Base-by-base conservation (phyloP, 92 coral and sea anemone species). In the Porites lobata region DNA sequence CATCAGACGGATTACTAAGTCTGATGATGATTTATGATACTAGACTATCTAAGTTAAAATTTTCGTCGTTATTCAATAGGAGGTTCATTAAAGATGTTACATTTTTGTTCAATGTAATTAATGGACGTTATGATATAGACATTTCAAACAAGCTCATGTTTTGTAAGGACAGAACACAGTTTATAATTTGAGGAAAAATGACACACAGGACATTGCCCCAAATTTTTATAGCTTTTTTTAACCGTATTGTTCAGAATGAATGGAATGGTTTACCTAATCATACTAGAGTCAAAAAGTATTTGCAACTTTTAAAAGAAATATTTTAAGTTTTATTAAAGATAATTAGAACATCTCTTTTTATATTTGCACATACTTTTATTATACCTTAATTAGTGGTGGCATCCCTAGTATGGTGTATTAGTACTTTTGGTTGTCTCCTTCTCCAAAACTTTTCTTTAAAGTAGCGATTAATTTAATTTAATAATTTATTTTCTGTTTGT, bases 101-200 rank as follows among this genome's bases (percentile, higher is more conserved):
- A 66, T 66, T 66, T 66, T 66, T 66, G 71, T 17, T 66, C 24
- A 66, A 66, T 66, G 71, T 18, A 66, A 66, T 69, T 69, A 22
- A 69, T 69, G 50, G 50, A 24, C 75, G 32, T 24, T 21, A 69
- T 69, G 75, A 69, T 69, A 69, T 21, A 69, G 21, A 24, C 11
- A 8, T 69, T 22, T 21, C 17, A 1, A 24, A 66, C 71, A 66
- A 66, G 71, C 71, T 66, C 71, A 15, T 15, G 19, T 66, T 66
- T 66, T 66, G 71, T 66, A 69, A 69, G 14, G 17, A 69, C 50
- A 32, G 50, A 69, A 24, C 13, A 22, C 50, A 69, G 1, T 12
- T 69, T 21, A 66, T 17, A 66, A 66, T 11, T 12, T 66, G 71
- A 21, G 71, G 8, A 18, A 66, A 65, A 17, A 66, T 66, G 20